A percentile compares a stretch with the other conserved stretches of the same genome.
Conservation (phyloP, 2,888 invertebrate genomes). For the Pterostichus niger region DNA sequence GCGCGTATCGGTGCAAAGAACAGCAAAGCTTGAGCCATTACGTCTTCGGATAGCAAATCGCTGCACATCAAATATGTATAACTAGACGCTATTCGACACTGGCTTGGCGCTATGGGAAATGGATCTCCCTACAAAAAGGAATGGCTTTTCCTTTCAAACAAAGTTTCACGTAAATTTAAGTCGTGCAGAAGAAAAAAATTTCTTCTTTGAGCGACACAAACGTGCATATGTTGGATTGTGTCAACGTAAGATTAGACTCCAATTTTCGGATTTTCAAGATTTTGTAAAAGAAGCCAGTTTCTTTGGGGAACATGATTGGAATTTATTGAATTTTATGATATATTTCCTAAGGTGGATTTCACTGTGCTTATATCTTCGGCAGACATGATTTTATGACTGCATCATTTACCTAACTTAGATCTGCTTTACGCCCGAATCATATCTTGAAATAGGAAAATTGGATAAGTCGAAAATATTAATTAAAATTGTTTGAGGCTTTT, state of each 20-base stretch:
- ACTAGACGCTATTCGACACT: slow-evolving; percentile 41
- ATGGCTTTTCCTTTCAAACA: slow-evolving; percentile 22
- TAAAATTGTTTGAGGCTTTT: no score
- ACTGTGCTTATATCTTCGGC: no score
- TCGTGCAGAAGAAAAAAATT: slow-evolving; percentile 30
- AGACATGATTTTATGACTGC: no score
- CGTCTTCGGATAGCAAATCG: slow-evolving; percentile 43
- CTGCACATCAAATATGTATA: slow-evolving; percentile 55
- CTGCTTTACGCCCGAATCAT: no score
- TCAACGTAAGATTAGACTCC: slow-evolving; percentile 23
- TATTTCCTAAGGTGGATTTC: no score
- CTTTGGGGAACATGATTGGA: no score
- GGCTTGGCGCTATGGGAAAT: slow-evolving; percentile 33
- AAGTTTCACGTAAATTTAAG: slow-evolving; percentile 47
- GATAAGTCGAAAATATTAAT: no score
- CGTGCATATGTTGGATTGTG: slow-evolving; percentile 39
- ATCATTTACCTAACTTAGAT: no score
- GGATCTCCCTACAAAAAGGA: slow-evolving; percentile 38
- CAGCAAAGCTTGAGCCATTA: slow-evolving; percentile 29
- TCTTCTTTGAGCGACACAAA: slow-evolving; percentile 1
- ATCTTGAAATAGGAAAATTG: no score
- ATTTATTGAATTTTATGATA: no score
- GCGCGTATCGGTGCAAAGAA: slow-evolving; percentile 3
- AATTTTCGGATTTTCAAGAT: neutral
- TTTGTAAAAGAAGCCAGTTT: no score